These are phyloP conservation scores for rat (Rattus norvegicus) DNA, from an alignment of 2,113 vertebrate species.

Conservation along the genomic window DNA sequence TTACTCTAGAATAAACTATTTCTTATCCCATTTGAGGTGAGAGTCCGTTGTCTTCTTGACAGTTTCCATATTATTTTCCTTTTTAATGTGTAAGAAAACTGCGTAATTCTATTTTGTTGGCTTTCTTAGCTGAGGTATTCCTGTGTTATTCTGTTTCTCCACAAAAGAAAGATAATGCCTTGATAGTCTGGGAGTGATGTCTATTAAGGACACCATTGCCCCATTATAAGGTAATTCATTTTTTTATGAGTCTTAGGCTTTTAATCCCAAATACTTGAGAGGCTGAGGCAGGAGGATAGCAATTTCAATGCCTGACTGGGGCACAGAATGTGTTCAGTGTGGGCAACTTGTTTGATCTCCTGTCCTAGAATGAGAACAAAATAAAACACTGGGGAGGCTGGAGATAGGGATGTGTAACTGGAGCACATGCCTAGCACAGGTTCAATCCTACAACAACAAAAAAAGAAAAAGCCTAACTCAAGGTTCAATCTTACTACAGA, in stretches of 20 bases:
- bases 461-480: not conserved
- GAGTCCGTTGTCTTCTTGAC: not conserved
- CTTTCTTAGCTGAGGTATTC: constrained; percentile 2
- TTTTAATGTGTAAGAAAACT: not conserved
- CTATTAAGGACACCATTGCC: not conserved
- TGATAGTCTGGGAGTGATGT: not conserved
- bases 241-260: not conserved
- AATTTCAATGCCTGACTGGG: not conserved
- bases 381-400: not conserved
- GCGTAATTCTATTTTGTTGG: not conserved
- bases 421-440: not conserved
- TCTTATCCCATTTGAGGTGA: not conserved
- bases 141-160: not conserved
- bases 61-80: not conserved
- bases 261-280: not conserved
- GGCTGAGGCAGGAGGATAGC: not conserved
- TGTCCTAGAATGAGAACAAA: not conserved
- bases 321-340: not conserved
- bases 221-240: not conserved
- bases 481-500: not conserved
- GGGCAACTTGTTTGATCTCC: not conserved
- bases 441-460: not conserved
- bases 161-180: not conserved
- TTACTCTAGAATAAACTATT: not conserved
- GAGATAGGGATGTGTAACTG: not conserved